Evolutionary conservation across 2,888 invertebrate species (phyloP).

Genomic region (Ornithoptera alexandrae): DNA sequence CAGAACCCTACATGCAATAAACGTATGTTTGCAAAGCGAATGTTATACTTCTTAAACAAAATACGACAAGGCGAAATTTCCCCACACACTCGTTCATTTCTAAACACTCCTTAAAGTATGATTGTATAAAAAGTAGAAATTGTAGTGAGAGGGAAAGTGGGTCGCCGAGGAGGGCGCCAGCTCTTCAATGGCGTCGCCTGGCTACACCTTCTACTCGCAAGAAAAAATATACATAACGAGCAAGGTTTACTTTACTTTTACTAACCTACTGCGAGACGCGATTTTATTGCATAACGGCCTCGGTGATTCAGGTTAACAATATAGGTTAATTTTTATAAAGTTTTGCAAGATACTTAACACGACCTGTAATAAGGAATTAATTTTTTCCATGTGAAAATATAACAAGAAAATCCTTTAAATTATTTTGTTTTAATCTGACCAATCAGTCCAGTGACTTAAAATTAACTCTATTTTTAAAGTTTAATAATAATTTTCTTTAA

Average conservation of each 20-base stretch:
- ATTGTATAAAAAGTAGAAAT: slow-evolving; percentile 17
- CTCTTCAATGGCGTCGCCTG: slow-evolving; percentile 13
- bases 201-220: background rate
- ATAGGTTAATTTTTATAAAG: background rate
- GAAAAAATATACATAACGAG: slow-evolving; percentile 12
- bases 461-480: too few relatives aligned
- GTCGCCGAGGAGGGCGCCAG: slow-evolving; percentile 14
- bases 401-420: too few relatives aligned
- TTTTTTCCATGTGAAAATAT: too few relatives aligned
- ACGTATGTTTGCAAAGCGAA: background rate
- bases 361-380: too few relatives aligned
- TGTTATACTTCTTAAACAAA: background rate
- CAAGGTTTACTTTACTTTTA: slow-evolving; percentile 8
- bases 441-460: too few relatives aligned
- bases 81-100: background rate
- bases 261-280: slow-evolving; percentile 10
- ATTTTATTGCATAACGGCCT: slow-evolving; percentile 5
- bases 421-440: too few relatives aligned
- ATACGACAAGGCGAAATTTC: background rate
- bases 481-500: too few relatives aligned
- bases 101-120: slow-evolving; percentile 13
- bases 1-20: too few relatives aligned
- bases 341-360: too few relatives aligned
- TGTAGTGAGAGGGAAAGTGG: slow-evolving; percentile 26
- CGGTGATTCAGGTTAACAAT: background rate